Percentiles rank a stretch among this genome's conserved stretches.
Evolutionary conservation across 1,140 invertebrate species (phyloP).

Genomic region (Drosophila guanche): DNA sequence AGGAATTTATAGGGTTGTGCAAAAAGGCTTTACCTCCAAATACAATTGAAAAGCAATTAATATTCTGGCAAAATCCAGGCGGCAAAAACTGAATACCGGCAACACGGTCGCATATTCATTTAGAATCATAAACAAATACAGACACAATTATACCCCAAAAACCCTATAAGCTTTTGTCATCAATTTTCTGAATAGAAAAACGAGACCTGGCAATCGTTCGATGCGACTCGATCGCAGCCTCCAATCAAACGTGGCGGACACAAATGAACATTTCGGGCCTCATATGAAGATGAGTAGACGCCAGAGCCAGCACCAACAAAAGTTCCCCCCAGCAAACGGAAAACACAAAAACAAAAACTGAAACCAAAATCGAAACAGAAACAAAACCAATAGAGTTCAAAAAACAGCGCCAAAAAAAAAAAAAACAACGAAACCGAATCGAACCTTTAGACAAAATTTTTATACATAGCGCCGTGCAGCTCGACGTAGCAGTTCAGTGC

Average conservation of each 20-base stretch:
- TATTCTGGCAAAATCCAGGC: slow-evolving; percentile 45
- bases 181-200: slow-evolving; percentile 60
- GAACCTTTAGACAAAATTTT: slow-evolving; percentile 72
- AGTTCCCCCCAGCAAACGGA: slow-evolving; percentile 32
- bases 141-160: slow-evolving; percentile 4
- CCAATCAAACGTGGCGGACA: slow-evolving; percentile 37
- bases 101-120: slow-evolving; percentile 23
- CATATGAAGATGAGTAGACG: slow-evolving; percentile 37
- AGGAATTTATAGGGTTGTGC: slow-evolving; percentile 48
- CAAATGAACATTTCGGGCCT: slow-evolving; percentile 63
- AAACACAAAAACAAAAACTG: slow-evolving; percentile 23
- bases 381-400: slow-evolving; percentile 13
- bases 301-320: slow-evolving; percentile 39
- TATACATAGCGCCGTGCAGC: slow-evolving; percentile 78
- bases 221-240: slow-evolving; percentile 43
- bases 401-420: slow-evolving; percentile 33
- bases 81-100: slow-evolving; percentile 47
- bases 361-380: slow-evolving; percentile 23
- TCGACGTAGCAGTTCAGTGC: slow-evolving; percentile 76
- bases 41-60: slow-evolving; percentile 64
- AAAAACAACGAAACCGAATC: slow-evolving; percentile 47
- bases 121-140: slow-evolving; percentile 7
- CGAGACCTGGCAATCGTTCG: slow-evolving; percentile 56
- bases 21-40: slow-evolving; percentile 51
- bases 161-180: slow-evolving; percentile 40